Conservation (phyloP, 1,140 invertebrate genomes). For the Euwallacea fornicatus region DNA sequence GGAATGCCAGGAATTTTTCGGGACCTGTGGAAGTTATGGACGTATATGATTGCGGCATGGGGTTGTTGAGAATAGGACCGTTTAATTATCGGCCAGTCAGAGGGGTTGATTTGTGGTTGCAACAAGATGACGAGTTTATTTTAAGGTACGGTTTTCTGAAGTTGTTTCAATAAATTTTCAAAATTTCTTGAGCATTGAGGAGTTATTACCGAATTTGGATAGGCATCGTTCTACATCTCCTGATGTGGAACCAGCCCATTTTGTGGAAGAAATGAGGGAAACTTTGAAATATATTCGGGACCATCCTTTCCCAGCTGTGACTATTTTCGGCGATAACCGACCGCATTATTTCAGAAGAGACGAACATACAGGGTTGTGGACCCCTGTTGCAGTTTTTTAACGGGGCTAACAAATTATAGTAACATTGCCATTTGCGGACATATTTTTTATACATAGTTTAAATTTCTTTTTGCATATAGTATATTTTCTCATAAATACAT, state of each 20-base stretch:
- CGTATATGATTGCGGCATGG: conserved; percentile 84
- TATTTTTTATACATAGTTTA: no score
- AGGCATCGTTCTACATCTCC: conserved; percentile 86
- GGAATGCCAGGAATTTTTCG: conserved; percentile 79
- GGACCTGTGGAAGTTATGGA: conserved; percentile 85
- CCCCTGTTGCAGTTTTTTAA: conserved; percentile 62
- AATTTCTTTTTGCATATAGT: no score
- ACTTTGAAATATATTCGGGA: conserved; percentile 92
- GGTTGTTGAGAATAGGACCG: conserved; percentile 86
- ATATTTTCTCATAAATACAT: no score
- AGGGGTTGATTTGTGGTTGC: conserved; percentile 87
- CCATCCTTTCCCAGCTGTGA: conserved; percentile 91
- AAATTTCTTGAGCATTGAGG: background rate
- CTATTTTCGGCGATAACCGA: conserved; percentile 89
- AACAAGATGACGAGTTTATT: conserved; percentile 90
- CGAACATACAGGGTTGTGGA: conserved; percentile 80
- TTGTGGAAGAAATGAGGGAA: conserved; percentile 79
- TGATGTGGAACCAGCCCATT: conserved; percentile 85
- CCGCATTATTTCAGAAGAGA: conserved; percentile 89
- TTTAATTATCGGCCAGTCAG: conserved; percentile 91
- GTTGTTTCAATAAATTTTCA: no score
- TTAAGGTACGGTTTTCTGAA: conserved; percentile 59
- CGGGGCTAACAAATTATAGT: background rate
- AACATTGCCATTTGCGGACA: background rate
- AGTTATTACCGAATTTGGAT: background rate